Conservation (phyloP, 2,113 vertebrate genomes). For the Caloenas nicobarica region DNA sequence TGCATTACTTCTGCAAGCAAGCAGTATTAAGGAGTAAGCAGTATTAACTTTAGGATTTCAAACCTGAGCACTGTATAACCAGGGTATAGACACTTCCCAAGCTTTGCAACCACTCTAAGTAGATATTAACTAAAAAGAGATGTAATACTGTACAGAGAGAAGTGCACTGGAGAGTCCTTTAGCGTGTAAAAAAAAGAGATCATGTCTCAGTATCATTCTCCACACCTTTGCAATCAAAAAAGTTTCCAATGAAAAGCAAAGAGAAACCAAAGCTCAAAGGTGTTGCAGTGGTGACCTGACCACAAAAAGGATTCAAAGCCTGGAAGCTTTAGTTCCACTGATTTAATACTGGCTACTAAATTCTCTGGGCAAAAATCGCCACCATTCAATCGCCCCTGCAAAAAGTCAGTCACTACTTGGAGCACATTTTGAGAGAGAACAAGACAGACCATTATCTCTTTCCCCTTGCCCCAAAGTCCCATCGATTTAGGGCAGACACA, state of each 20-base stretch:
- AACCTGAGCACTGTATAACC: not conserved
- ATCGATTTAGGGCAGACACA: not conserved
- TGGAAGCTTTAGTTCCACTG: not conserved
- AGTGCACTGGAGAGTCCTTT: not conserved
- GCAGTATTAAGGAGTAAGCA: not conserved
- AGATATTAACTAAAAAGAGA: not conserved
- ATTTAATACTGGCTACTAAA: not conserved
- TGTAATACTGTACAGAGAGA: not conserved
- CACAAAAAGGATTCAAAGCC: not conserved
- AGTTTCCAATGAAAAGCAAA: slow-evolving; percentile 12
- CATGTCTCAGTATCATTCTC: not conserved
- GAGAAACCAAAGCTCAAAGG: not conserved
- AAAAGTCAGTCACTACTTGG: not conserved
- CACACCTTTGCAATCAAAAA: slow-evolving; percentile 17
- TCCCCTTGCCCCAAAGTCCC: not conserved
- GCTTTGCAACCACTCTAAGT: not conserved
- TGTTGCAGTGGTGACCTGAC: not conserved
- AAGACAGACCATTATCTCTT: not conserved
- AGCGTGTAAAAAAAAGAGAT: not conserved
- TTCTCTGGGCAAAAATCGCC: not conserved
- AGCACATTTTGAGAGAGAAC: not conserved
- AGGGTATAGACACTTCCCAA: not conserved
- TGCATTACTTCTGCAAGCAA: not conserved
- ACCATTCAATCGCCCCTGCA: not conserved
- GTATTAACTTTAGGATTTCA: not conserved